These are phyloP conservation scores for Spheniscus humboldti DNA, from an alignment of 2,797 vertebrate genomes.

Conservation along the genomic window DNA sequence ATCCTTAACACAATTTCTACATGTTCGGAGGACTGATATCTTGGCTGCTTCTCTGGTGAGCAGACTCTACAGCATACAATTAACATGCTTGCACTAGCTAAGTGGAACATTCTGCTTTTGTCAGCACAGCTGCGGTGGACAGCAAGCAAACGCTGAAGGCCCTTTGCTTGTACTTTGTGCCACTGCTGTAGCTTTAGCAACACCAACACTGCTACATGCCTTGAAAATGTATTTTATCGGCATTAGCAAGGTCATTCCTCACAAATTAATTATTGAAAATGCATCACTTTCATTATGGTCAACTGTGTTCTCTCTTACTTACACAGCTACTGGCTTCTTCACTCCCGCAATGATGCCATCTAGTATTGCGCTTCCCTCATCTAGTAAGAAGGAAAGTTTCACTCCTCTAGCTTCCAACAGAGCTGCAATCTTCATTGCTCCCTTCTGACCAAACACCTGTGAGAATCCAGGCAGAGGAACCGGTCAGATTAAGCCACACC, in stretches of 20 bases:
- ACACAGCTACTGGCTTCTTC: constrained; percentile 87
- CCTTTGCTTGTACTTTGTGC: background rate
- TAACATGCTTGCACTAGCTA: background rate
- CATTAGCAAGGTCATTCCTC: background rate
- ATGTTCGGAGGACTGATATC: background rate
- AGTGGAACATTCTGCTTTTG: background rate
- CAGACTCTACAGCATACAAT: background rate
- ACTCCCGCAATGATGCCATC: constrained; percentile 80
- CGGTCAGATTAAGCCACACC: background rate
- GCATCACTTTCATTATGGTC: background rate
- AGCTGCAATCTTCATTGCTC: constrained; percentile 81
- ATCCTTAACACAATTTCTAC: background rate
- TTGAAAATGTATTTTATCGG: background rate
- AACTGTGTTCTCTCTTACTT: constrained; percentile 56
- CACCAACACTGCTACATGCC: background rate
- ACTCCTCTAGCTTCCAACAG: constrained; percentile 81
- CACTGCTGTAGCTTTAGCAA: background rate
- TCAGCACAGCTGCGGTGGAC: background rate
- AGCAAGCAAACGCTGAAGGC: background rate
- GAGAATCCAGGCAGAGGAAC: background rate
- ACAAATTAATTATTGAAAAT: background rate
- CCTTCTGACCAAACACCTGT: constrained; percentile 81
- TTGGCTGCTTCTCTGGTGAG: background rate
- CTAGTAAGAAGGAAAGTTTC: constrained; percentile 84
- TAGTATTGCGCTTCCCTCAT: constrained; percentile 83